A percentile compares a stretch with the other conserved stretches of the same genome.
phyloP scores from a whole-genome alignment of 2,797 vertebrate species.

The Clarias laeviceps region DNA sequence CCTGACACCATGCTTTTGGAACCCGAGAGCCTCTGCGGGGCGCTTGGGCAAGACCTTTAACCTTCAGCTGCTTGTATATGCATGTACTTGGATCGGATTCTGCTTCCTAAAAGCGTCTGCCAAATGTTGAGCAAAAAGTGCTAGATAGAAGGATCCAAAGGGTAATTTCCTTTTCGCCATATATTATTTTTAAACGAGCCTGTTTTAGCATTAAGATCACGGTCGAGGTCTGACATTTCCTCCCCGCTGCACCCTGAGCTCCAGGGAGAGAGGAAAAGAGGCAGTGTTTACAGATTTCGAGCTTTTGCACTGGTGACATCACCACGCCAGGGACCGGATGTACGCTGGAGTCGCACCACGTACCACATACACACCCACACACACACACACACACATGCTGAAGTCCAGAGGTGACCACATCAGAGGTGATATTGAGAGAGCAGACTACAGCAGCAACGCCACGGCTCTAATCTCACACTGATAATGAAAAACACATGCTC shows the following conservation, averaged over 20 bases:
- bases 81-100: background rate
- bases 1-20: background rate
- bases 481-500: conserved; percentile 80
- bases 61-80: background rate
- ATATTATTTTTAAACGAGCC: conserved; percentile 1
- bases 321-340: conserved; percentile 40
- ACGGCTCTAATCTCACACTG: conserved; percentile 69
- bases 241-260: background rate
- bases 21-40: background rate
- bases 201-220: background rate
- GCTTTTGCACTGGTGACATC: conserved; percentile 47
- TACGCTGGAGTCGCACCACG: conserved; percentile 19
- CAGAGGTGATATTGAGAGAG: conserved; percentile 38
- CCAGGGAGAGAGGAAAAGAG: background rate
- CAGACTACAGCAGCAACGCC: conserved; percentile 65
- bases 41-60: conserved; percentile 13
- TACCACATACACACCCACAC: conserved; percentile 18
- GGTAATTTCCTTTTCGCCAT: background rate
- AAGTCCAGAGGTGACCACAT: conserved; percentile 27
- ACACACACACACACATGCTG: conserved; percentile 18
- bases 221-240: background rate
- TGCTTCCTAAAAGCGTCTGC: background rate
- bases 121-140: background rate
- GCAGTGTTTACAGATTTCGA: conserved; percentile 46
- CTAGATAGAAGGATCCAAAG: background rate